Base-by-base conservation (phyloP, 2,888 invertebrate genomes). In the Eumacrocentrus americanus region DNA sequence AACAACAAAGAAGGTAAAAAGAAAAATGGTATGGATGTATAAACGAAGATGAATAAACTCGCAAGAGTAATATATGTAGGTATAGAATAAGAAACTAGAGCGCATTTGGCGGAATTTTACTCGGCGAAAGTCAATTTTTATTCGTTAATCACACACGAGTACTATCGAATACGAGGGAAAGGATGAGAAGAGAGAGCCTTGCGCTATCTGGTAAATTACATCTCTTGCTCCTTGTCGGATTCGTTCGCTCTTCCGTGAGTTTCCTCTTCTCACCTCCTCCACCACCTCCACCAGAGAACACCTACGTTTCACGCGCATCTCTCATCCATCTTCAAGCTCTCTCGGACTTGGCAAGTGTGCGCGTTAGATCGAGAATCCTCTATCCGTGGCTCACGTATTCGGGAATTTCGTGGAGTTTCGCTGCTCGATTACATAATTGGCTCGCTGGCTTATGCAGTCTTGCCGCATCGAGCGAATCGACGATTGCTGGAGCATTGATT, bases 271-370 rank as follows among this genome's bases (percentile, higher is more conserved):
- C 48, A n/a, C 11, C 14, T 44, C 14, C 37, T 4, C 44, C 40
- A 11, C n/a, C 38, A 11, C 16, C 20, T 12, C 38, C 16, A 38
- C 46, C 25, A 47, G 29, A 4, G 5, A 29, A 29, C 35, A 52
- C 55, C 46, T 34, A 55, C 50, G 55, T 65, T 68, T 67, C 65
- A 64, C 65, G 63, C 53, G 63, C 64, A 61, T 62, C 65, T 67
- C 68, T 67, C 70, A 74, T 75, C 69, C 65, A 70, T 75, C 75
- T 75, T 73, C 68, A 20, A 16, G 29, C 9, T 29, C 20, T 20
- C 72, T 74, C 64, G 63, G 61, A 63, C 53, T 65, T 64, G 65
- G 69, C 66, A 68, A 70, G 60, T 60, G 64, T 51, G 60, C 63
- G 52, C 57, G 46, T 62, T 60, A 61, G 65, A 54, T 63, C 65